Percentiles rank a stretch among this genome's conserved stretches.
These are phyloP conservation scores for Hirtodrosophila alboralis DNA, from an alignment of 2,888 invertebrate species.

Conservation along the genomic window DNA sequence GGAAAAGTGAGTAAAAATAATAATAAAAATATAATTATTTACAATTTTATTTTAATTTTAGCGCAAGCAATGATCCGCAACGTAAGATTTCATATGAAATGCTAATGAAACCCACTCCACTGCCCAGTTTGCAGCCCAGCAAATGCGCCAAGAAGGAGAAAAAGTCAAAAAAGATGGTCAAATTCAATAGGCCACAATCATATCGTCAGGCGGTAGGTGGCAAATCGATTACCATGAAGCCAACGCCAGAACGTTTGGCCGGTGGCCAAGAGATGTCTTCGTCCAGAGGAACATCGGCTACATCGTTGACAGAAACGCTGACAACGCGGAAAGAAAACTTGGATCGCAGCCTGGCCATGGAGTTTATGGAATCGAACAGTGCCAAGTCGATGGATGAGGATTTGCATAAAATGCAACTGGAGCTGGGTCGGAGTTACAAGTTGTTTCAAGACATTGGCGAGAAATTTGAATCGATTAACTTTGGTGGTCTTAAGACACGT, in stretches of 20 bases:
- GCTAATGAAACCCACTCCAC: constrained; percentile 43
- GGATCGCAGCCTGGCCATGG: constrained; percentile 21
- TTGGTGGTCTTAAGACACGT: constrained; percentile 69
- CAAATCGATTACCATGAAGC: constrained; percentile 48
- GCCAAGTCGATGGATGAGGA: constrained; percentile 66
- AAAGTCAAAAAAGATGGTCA: constrained; percentile 10
- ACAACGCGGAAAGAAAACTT: constrained; percentile 11
- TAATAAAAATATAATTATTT: background rate
- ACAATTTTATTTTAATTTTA: constrained; percentile 1
- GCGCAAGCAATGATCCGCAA: constrained; percentile 42
- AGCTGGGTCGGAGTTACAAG: constrained; percentile 77
- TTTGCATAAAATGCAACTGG: constrained; percentile 74
- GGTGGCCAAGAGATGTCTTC: constrained; percentile 3
- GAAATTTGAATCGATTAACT: constrained; percentile 80
- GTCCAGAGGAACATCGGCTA: constrained; percentile 10
- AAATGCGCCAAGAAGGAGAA: constrained; percentile 14
- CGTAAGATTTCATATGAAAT: constrained; percentile 39
- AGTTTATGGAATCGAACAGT: constrained; percentile 51
- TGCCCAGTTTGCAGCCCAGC: constrained; percentile 21
- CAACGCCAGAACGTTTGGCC: constrained; percentile 13
- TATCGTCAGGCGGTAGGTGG: constrained; percentile 38
- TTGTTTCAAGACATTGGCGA: constrained; percentile 78
- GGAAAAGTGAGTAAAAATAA: constrained; percentile 52
- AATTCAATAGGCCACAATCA: constrained; percentile 16
- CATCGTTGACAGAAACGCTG: constrained; percentile 12